phyloP scores from a whole-genome alignment of 64 coral and sea anemone species.

The Catalaphyllia jardinei region DNA sequence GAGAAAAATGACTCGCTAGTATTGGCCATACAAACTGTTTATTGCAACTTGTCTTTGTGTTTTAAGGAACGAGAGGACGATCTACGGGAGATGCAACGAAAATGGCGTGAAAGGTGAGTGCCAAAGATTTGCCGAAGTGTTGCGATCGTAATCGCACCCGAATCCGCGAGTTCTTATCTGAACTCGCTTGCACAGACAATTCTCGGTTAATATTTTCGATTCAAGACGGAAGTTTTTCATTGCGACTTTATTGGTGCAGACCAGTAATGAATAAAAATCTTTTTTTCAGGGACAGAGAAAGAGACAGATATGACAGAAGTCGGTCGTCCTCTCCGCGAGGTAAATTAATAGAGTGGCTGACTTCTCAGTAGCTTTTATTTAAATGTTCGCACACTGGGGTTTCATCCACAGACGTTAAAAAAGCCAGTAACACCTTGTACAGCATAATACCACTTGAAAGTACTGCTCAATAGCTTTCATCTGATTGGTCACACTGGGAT shows the following conservation, averaged over 20 bases:
- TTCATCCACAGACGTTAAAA: too few relatives aligned
- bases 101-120: slow-evolving; percentile 83
- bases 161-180: background rate
- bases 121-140: background rate
- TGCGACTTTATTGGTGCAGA: too few relatives aligned
- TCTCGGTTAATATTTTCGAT: background rate
- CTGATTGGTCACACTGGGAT: background rate
- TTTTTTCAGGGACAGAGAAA: slow-evolving; percentile 60
- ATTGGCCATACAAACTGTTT: too few relatives aligned
- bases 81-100: slow-evolving; percentile 85
- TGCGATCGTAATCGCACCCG: too few relatives aligned
- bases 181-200: background rate
- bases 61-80: slow-evolving; percentile 87
- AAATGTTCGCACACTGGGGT: background rate
- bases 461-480: too few relatives aligned
- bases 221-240: background rate
- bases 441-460: too few relatives aligned
- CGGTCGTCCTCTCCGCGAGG: slow-evolving; percentile 61
- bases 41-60: background rate
- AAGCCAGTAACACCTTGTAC: too few relatives aligned
- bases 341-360: background rate
- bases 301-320: slow-evolving; percentile 43
- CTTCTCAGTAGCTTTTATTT: background rate
- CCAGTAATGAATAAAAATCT: background rate
- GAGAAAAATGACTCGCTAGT: too few relatives aligned